Conservation (phyloP, 23 tunicate genomes). For the Trididemnum clinides region DNA sequence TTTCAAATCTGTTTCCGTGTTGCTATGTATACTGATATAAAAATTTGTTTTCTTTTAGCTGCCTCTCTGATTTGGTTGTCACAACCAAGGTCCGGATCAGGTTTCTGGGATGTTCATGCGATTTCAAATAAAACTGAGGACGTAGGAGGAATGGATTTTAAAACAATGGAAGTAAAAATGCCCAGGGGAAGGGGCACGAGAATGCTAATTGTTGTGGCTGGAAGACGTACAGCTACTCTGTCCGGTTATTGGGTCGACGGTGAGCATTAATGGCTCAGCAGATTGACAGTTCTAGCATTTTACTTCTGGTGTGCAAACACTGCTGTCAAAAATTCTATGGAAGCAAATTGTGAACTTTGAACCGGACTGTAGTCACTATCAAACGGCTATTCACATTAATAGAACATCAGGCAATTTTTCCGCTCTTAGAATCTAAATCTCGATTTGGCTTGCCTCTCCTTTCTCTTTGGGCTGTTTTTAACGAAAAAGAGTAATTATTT, state of each 20-base stretch:
- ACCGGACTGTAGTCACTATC: too few relatives aligned
- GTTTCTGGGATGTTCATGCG: constrained; percentile 44
- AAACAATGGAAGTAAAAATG: constrained; percentile 38
- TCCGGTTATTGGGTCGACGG: constrained; percentile 87
- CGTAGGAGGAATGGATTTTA: constrained; percentile 91
- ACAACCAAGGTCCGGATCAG: constrained; percentile 71
- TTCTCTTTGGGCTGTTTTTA: too few relatives aligned
- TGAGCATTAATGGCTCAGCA: background rate
- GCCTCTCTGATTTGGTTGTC: constrained; percentile 77
- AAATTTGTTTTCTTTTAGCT: too few relatives aligned
- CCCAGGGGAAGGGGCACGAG: background rate
- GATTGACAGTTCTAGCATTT: too few relatives aligned
- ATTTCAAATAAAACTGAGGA: constrained; percentile 49
- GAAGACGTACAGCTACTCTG: constrained; percentile 62
- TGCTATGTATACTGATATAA: too few relatives aligned
- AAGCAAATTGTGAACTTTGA: too few relatives aligned
- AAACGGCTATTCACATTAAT: too few relatives aligned
- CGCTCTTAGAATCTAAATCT: background rate
- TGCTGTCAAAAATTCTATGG: background rate
- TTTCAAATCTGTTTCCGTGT: too few relatives aligned
- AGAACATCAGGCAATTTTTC: background rate
- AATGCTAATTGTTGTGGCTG: constrained; percentile 75
- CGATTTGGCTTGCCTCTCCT: too few relatives aligned
- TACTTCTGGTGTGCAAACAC: background rate
- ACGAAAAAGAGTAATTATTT: too few relatives aligned